Evolutionary conservation across 2,113 vertebrate species (phyloP).

Genomic region (Rhagologus leucostigma): DNA sequence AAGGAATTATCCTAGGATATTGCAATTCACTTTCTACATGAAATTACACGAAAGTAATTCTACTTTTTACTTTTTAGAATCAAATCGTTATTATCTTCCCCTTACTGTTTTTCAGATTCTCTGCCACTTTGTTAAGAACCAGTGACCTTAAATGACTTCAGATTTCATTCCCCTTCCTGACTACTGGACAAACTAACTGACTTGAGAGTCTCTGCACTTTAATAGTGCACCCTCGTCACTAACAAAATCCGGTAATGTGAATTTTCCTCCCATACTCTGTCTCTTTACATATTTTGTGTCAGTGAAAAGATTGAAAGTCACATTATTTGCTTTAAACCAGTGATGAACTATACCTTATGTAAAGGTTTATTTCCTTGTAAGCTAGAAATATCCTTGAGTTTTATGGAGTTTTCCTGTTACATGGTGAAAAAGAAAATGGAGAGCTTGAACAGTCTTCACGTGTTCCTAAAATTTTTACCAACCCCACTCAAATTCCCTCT

Average conservation of each 20-base stretch:
- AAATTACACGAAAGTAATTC: background rate
- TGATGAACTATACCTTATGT: background rate
- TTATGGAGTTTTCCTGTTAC: background rate
- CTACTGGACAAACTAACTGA: background rate
- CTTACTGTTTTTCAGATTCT: background rate
- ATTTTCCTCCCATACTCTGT: background rate
- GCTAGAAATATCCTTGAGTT: background rate
- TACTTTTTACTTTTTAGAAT: background rate
- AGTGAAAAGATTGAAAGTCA: background rate
- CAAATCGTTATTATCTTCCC: background rate
- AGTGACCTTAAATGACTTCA: background rate
- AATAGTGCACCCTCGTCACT: background rate
- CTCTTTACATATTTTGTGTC: background rate
- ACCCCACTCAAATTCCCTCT: background rate
- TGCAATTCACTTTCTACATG: background rate
- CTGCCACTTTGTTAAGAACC: background rate
- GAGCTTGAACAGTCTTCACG: background rate
- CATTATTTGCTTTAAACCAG: background rate
- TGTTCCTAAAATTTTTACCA: background rate
- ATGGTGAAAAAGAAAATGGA: background rate
- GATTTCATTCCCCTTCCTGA: background rate
- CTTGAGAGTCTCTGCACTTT: background rate
- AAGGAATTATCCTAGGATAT: background rate
- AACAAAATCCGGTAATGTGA: background rate
- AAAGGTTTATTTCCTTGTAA: background rate